These are phyloP conservation scores for Myxocyprinus asiaticus DNA, from an alignment of 2,113 vertebrate species.

Conservation along the genomic window DNA sequence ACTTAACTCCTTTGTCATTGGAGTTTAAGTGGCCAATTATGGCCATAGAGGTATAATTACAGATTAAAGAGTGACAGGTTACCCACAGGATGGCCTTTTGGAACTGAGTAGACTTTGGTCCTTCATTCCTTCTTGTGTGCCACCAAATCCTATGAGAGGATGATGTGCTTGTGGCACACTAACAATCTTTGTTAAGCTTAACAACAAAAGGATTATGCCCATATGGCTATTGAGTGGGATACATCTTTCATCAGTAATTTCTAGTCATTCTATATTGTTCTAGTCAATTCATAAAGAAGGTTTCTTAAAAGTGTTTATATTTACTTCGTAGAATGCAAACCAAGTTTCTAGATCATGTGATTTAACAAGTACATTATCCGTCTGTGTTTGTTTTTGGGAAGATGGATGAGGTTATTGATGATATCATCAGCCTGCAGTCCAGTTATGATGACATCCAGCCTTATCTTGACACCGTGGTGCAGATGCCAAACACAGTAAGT, in stretches of 20 bases:
- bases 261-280: background rate
- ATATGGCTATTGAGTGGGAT: conserved; percentile 8
- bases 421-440: conserved; percentile 92
- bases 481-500: conserved; percentile 96
- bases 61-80: conserved; percentile 75
- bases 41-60: conserved; percentile 71
- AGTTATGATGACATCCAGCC: conserved; percentile 86
- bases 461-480: conserved; percentile 85
- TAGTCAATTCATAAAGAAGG: background rate
- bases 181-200: no score
- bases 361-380: background rate
- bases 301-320: background rate
- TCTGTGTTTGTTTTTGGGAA: conserved; percentile 60
- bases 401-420: conserved; percentile 96
- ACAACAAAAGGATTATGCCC: background rate
- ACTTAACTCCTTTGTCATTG: conserved; percentile 66
- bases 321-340: background rate
- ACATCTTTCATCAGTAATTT: conserved; percentile 28
- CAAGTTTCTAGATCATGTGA: background rate
- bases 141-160: conserved; percentile 13
- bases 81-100: conserved; percentile 61
- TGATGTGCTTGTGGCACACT: conserved; percentile 1
- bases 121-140: conserved; percentile 24
- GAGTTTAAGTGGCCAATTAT: conserved; percentile 77
- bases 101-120: conserved; percentile 77